Base-by-base conservation (phyloP, 2,888 invertebrate species). In the Zygaena filipendulae region DNA sequence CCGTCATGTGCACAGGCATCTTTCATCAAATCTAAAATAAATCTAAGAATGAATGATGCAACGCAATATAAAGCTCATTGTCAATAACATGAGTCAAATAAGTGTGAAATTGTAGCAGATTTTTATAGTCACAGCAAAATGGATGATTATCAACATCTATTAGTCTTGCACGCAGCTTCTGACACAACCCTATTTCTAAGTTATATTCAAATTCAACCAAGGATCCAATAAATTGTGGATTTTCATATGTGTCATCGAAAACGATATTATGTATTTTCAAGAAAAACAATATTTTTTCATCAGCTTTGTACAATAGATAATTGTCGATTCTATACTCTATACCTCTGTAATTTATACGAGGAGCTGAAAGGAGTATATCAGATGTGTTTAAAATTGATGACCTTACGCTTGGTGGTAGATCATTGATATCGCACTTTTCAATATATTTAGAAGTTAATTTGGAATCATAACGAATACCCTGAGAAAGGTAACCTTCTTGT, bases 401-500 rank as follows among this genome's bases (percentile, higher is more conserved):
- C 16, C 7, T 16, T 6, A 16, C 7, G 7, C 7, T 4, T 6
- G 16, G 16, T 16, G 16, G 7, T 16, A 16, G 7, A 16, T 16
- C 16, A 16, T 16, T 16, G 7, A 16, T 16, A 16, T 7, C 4
- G 7, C 7, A 16, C 7, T 4, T 6, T 6, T 16, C 5, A 16
- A 4, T 6, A 6, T 16, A 7, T 7, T 16, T 4, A 16, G 16
- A 16, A 6, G 7, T 16, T 16, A 16, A 7, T 16, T 7, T 16
- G 9, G 11, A 3, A 22, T 22, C 22, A 22, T 22, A 22, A n/a
- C 22, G 10, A 11, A 22, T 11, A 22, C 22, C 22, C 11, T 22
- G 22, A 11, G 22, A 22, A 22, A 22, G 22, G 22, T 22, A 22
- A 22, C 22, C 3, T 22, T 22, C 22, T n/a, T 22, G 22, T 22